A percentile compares a stretch with the other conserved stretches of the same genome.
These are phyloP conservation scores for Vulpes vulpes DNA, from an alignment of 2,113 vertebrate genomes.

Conservation along the genomic window DNA sequence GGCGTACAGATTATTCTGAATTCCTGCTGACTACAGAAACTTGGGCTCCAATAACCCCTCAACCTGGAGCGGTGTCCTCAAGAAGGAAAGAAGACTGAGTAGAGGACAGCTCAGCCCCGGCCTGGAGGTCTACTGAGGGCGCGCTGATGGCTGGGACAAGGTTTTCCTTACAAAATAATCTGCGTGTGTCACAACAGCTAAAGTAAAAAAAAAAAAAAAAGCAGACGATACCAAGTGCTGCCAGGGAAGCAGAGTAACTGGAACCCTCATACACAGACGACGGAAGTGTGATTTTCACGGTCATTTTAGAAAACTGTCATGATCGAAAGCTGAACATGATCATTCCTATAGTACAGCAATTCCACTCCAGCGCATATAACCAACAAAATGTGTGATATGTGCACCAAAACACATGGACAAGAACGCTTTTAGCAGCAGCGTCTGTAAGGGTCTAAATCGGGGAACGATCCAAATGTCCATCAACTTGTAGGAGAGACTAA, in stretches of 20 bases:
- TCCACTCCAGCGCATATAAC: background rate
- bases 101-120: background rate
- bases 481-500: background rate
- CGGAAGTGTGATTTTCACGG: background rate
- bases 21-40: background rate
- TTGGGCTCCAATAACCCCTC: background rate
- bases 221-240: background rate
- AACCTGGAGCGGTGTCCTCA: background rate
- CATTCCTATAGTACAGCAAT: background rate
- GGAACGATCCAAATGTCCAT: background rate
- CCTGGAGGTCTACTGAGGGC: background rate
- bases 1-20: background rate
- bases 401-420: background rate
- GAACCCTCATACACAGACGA: background rate
- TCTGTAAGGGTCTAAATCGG: background rate
- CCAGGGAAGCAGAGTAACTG: background rate
- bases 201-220: background rate
- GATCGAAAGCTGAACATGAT: background rate
- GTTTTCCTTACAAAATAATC: background rate
- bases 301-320: slow-evolving; percentile 3
- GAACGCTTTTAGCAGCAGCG: background rate
- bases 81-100: background rate
- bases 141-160: background rate
- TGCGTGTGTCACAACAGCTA: background rate
- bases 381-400: background rate